These are phyloP conservation scores for Netelia melanura DNA, from an alignment of 2,888 invertebrate species.

Conservation along the genomic window DNA sequence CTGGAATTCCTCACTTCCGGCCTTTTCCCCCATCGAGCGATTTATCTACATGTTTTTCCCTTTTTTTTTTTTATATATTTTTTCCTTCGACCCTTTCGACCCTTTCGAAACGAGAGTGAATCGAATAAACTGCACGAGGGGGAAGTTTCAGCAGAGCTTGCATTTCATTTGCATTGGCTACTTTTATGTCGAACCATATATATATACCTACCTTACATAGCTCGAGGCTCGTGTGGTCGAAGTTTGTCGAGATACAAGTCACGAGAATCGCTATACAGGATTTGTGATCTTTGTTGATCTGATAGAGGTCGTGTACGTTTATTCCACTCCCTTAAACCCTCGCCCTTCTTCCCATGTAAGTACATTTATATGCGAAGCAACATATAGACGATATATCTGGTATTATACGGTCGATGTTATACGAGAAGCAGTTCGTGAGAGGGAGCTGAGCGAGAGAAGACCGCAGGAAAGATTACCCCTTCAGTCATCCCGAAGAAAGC, in stretches of 20 bases:
- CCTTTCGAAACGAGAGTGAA: neutral
- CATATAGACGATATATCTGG: neutral
- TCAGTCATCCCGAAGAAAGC: slow-evolving; percentile 24
- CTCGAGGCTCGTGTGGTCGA: slow-evolving; percentile 1
- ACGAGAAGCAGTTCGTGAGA: neutral
- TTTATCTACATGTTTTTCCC: neutral
- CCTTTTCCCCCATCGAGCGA: neutral
- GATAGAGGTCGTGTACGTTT: neutral
- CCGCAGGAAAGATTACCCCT: slow-evolving; percentile 41
- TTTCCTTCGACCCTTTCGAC: too few relatives aligned
- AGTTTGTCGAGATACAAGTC: neutral
- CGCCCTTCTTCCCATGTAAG: neutral
- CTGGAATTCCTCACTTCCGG: neutral
- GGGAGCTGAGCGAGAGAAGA: neutral
- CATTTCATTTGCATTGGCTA: neutral
- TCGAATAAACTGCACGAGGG: neutral
- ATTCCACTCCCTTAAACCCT: neutral
- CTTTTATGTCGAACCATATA: neutral
- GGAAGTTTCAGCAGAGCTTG: slow-evolving; percentile 1
- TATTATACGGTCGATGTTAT: slow-evolving; percentile 5
- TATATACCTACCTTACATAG: too few relatives aligned
- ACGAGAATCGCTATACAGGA: neutral
- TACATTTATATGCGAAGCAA: neutral
- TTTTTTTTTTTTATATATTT: neutral
- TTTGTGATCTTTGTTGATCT: neutral